Base-by-base conservation (phyloP, 2,113 vertebrate genomes). In the Mola mola region DNA sequence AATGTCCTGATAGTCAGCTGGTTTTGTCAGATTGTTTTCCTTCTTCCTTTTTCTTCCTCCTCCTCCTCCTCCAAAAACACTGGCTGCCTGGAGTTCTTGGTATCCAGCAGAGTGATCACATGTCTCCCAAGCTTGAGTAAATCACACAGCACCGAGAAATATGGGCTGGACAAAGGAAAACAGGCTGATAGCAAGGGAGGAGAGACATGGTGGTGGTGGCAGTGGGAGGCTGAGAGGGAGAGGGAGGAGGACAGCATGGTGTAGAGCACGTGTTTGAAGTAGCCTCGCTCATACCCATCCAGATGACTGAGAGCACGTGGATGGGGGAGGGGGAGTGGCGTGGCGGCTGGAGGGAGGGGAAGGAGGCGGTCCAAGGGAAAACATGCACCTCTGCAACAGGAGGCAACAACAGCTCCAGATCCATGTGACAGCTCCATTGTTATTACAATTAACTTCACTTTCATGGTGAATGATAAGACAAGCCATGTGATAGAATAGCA, bases 21-120 rank as follows among this genome's bases (percentile, higher is more conserved):
- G 10, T 78, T 64, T 49, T 77, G 74, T 78, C 79, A 66, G 83
- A 84, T 83, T 87, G 85, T 89, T 87, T 89, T 85, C 72, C 69
- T 74, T 78, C 56, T 80, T 80, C 72, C 50, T 49, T 77, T n/a
- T 58, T 80, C 65, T 33, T 60, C 47, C 48, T 81, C 62, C 56
- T 77, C 72, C 78, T 67, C 69, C 79, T 74, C 72, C 70, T 77
- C 71, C 58, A 31, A 80, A 80, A 88, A 78, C 83, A 86, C 69
- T 46, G 73, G 50, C 82, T 78, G 82, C 72, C 63, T 67, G 47
- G 38, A 79, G 79, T 81, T 86, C 83, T 59, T 31, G 73, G 82
- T 87, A 86, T 86, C 87, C 85, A 85, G 83, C 78, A 48, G 76
- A 66, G 82, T 57, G 80, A 86, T 86, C 87, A 86, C 82, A 83